phyloP scores from a whole-genome alignment of 2,797 vertebrate species.

The Siniperca scherzeri region DNA sequence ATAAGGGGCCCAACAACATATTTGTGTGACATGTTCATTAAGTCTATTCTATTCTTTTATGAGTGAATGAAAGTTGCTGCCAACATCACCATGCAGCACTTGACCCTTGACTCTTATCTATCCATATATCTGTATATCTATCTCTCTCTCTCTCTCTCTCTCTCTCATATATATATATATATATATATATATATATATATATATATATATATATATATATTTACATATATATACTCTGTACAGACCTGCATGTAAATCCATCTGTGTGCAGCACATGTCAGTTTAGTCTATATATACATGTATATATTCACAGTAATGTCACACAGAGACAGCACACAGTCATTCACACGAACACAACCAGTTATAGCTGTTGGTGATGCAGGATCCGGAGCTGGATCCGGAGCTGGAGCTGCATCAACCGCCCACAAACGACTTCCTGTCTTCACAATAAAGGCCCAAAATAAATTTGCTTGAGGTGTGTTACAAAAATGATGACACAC shows the following conservation, averaged over 20 bases:
- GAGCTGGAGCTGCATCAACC: slow-evolving; percentile 7
- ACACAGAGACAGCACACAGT: slow-evolving; percentile 9
- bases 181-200: too few species aligned
- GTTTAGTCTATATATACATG: not conserved
- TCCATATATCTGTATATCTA: too few species aligned
- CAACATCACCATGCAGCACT: slow-evolving; percentile 29
- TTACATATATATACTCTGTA: not conserved
- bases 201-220: too few species aligned
- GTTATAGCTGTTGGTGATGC: slow-evolving; percentile 10
- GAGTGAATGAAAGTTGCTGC: not conserved
- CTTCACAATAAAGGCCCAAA: slow-evolving; percentile 57
- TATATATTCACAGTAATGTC: not conserved
- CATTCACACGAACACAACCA: not conserved
- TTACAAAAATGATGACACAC: not conserved
- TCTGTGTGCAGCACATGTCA: not conserved
- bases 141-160: too few species aligned
- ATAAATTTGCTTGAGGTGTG: not conserved
- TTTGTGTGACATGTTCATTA: not conserved
- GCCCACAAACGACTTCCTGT: slow-evolving; percentile 30
- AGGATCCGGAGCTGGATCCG: slow-evolving; percentile 45
- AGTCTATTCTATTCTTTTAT: not conserved
- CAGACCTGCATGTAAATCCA: not conserved
- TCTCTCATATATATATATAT: too few species aligned
- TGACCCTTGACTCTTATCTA: slow-evolving; percentile 21
- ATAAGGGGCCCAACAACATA: not conserved